phyloP scores from a whole-genome alignment of 2,888 invertebrate species.

The Watsonalla cultraria region DNA sequence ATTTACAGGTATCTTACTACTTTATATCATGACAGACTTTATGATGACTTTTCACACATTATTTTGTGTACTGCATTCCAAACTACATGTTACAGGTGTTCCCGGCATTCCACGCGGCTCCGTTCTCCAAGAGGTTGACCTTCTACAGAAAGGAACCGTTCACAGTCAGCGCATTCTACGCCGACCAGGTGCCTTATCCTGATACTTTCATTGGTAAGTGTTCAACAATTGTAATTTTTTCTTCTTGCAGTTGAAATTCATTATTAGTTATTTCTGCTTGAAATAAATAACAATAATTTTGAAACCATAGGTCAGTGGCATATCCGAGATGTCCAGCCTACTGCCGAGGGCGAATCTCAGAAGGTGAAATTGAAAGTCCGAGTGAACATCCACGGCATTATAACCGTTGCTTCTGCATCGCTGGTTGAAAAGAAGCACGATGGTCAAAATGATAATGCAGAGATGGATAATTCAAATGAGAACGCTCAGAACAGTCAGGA shows the following conservation, averaged over 20 bases:
- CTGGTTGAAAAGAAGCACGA: constrained; percentile 86
- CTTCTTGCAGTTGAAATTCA: background rate
- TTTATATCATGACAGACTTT: background rate
- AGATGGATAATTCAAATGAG: constrained; percentile 68
- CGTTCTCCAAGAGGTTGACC: constrained; percentile 96
- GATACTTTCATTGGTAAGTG: constrained; percentile 87
- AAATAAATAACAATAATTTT: constrained; percentile 5
- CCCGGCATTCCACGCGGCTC: constrained; percentile 91
- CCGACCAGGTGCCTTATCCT: constrained; percentile 85
- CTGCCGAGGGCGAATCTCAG: constrained; percentile 92
- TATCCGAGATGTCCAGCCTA: constrained; percentile 91
- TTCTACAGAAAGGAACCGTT: constrained; percentile 95
- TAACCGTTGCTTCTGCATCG: constrained; percentile 91
- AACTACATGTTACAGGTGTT: constrained; percentile 79
- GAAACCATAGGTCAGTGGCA: constrained; percentile 82
- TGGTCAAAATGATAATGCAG: constrained; percentile 58
- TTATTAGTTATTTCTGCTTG: background rate
- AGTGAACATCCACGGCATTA: constrained; percentile 95
- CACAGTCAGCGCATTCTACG: constrained; percentile 90
- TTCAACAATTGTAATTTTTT: background rate
- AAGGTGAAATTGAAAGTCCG: constrained; percentile 98
- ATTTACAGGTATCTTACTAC: too few species aligned
- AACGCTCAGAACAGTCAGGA: constrained; percentile 59
- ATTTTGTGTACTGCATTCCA: background rate
- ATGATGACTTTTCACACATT: background rate